Percentiles rank a stretch among this genome's conserved stretches.
Evolutionary conservation across 2,113 vertebrate genomes (phyloP).

Genomic region (Donacobius atricapilla): DNA sequence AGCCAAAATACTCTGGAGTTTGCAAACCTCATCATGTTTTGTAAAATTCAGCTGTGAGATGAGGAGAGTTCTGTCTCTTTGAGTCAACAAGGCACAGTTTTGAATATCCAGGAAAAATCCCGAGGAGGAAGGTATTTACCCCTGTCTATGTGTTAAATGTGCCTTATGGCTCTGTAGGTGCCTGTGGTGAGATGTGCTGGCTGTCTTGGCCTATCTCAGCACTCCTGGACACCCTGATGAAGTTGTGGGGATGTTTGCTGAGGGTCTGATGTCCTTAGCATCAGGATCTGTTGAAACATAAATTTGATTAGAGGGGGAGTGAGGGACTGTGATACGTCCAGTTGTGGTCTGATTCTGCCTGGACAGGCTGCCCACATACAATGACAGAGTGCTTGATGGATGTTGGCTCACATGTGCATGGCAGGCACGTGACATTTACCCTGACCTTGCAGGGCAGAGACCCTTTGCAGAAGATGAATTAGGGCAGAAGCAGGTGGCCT

Average conservation of each 20-base stretch:
- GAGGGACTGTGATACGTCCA: accelerated
- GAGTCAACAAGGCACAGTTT: background rate
- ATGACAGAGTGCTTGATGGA: accelerated
- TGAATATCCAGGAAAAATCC: background rate
- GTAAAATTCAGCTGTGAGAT: background rate
- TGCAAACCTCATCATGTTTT: background rate
- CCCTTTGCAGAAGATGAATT: background rate
- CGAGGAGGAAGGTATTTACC: background rate
- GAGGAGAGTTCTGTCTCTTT: background rate
- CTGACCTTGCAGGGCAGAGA: background rate
- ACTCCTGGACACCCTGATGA: background rate
- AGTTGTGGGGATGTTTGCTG: background rate
- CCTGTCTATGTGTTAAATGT: accelerated
- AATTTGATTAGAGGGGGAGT: background rate
- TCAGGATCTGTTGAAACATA: background rate
- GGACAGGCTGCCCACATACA: background rate
- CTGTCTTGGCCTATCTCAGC: background rate
- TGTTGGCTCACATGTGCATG: accelerated
- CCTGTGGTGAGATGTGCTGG: background rate
- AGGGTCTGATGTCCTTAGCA: background rate
- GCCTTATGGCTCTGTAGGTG: background rate
- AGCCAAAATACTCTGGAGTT: background rate
- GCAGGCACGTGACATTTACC: background rate
- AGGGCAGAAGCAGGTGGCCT: background rate
- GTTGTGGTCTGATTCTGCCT: background rate